Evolutionary conservation across 2,113 vertebrate species (phyloP), one percentile per base, ranked within the genome.

Genomic region (Microtus richardsoni): DNA sequence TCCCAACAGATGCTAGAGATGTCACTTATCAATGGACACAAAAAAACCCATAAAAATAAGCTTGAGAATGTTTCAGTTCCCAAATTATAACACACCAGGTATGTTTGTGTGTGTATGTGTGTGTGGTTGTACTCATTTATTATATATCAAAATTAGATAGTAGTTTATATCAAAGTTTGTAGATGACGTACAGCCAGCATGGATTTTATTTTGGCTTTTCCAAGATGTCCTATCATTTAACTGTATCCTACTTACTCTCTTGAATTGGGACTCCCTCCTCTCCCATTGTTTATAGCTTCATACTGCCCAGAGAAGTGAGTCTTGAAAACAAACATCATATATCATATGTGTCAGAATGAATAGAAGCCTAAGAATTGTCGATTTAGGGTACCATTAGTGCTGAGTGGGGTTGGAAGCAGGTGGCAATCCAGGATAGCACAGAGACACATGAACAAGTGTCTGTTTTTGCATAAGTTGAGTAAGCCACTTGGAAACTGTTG

Each of bases 401-500:
- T 16, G 4, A 5, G 0, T 28, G 41, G 49, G 79, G 7, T 0
- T 4, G n/a, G 70, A 71, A 24, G 36, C 33, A 86, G 44, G 58
- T 52, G 49, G 36, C 52, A 58, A 93, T 30, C 85, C 0, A 0
- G 7, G 93, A 30, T 41, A 77, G 93, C 85, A 64, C 17, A 2
- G 26, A 64, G 92, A 2, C 6, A 13, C 10, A 22, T 7, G 4
- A 39, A 1, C 17, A 62, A 58, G 0, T 28, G 0, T 26, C 1
- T 11, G 0, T 1, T 88, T 41, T 30, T 49, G 24, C 11, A 3
- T 7, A 7, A 54, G 60, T 84, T n/a, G 44, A 68, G 90, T 16
- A 91, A 91, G n/a, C 12, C 19, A 24, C 24, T 74, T 64, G 70
- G 68, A 77, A 10, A 12, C 30, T 13, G 5, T 54, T 68, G 44